Evolutionary conservation across 2,113 vertebrate genomes (phyloP).

Genomic region (Leptobrachium leishanense): DNA sequence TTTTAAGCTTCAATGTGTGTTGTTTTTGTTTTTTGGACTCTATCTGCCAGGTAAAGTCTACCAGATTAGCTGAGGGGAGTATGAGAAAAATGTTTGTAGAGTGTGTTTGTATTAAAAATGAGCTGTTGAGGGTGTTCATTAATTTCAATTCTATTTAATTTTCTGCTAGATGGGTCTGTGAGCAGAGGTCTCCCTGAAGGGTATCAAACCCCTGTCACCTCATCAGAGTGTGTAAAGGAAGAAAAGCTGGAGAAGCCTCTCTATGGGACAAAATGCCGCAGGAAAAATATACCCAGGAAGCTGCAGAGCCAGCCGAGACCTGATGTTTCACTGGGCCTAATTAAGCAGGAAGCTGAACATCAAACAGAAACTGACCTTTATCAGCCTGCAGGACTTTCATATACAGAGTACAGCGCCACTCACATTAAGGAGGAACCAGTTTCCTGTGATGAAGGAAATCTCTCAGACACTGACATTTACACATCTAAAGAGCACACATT

Average conservation of each 20-base stretch:
- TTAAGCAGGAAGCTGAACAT: not conserved
- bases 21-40: too few species aligned
- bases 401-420: not conserved
- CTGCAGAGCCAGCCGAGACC: not conserved
- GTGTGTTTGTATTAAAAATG: too few species aligned
- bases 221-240: not conserved
- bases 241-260: not conserved
- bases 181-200: not conserved
- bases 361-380: not conserved
- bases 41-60: too few species aligned
- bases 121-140: too few species aligned
- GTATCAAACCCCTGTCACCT: not conserved
- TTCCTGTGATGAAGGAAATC: conserved; percentile 1
- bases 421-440: not conserved
- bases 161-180: not conserved
- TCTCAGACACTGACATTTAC: not conserved
- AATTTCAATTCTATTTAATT: not conserved
- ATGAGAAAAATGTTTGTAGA: too few species aligned
- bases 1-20: too few species aligned
- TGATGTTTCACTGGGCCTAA: not conserved
- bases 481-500: not conserved
- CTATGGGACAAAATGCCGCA: not conserved
- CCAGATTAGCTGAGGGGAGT: too few species aligned
- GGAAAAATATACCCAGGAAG: not conserved
- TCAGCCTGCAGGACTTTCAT: not conserved